phyloP scores from a whole-genome alignment of 2,888 invertebrate species.

The Oasisia sp. region DNA sequence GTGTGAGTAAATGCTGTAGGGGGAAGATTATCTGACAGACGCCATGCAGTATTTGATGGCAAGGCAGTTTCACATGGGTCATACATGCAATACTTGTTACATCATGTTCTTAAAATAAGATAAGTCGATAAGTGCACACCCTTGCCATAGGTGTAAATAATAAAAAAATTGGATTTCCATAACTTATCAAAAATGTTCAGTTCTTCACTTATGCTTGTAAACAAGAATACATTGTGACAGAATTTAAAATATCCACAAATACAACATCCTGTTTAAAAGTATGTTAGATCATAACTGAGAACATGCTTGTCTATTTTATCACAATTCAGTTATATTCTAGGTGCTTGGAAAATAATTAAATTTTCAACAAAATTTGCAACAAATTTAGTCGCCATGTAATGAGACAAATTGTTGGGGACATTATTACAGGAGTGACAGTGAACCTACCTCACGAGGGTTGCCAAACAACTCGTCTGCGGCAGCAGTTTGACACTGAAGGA shows the following conservation, averaged over 20 bases:
- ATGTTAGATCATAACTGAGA: background rate
- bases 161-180: no score
- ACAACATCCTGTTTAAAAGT: background rate
- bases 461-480: slow-evolving; percentile 97
- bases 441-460: slow-evolving; percentile 74
- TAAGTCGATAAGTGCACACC: no score
- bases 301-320: background rate
- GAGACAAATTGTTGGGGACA: background rate
- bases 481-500: slow-evolving; percentile 90
- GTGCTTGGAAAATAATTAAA: background rate
- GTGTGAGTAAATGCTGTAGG: no score
- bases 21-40: no score
- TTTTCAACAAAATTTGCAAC: background rate
- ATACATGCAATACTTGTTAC: no score
- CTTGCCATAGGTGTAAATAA: no score
- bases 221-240: no score
- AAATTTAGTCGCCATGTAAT: background rate
- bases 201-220: no score
- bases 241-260: background rate
- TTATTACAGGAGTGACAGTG: background rate
- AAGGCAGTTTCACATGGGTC: no score
- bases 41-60: no score
- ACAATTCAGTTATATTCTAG: background rate
- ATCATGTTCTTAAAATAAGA: no score
- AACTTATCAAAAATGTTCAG: no score